Percentiles rank a stretch among this genome's conserved stretches.
Evolutionary conservation across 2,888 invertebrate genomes (phyloP).

Genomic region (Agrotis ipsilon): DNA sequence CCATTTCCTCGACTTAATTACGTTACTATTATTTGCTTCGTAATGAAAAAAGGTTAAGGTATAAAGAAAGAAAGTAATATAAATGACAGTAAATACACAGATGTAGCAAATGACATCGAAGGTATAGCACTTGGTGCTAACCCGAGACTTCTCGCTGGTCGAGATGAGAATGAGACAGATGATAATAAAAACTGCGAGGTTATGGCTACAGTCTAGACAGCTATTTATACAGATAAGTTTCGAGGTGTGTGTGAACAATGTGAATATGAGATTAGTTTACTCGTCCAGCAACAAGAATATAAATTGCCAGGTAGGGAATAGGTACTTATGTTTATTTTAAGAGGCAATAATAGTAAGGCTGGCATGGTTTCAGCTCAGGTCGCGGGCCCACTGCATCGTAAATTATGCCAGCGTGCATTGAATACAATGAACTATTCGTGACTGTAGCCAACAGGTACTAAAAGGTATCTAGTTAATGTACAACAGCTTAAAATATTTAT

Average conservation of each 20-base stretch:
- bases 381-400: constrained; percentile 69
- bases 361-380: constrained; percentile 73
- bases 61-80: constrained; percentile 18
- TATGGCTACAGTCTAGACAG: constrained; percentile 59
- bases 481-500: constrained; percentile 36
- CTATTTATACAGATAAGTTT: constrained; percentile 59
- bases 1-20: background rate
- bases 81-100: constrained; percentile 31
- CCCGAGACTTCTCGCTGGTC: constrained; percentile 44
- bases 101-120: constrained; percentile 29
- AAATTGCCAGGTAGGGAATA: constrained; percentile 68
- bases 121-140: constrained; percentile 35
- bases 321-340: constrained; percentile 76
- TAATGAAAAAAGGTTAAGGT: background rate
- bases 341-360: constrained; percentile 73
- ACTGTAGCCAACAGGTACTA: constrained; percentile 75
- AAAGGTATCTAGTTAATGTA: constrained; percentile 41
- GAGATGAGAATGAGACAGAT: constrained; percentile 57
- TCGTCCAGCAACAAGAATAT: constrained; percentile 65
- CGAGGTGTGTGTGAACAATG: constrained; percentile 40
- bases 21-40: background rate
- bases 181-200: constrained; percentile 58
- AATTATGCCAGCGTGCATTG: constrained; percentile 76
- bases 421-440: constrained; percentile 73
- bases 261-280: constrained; percentile 67